Conservation (phyloP, 2,113 vertebrate species). For the Australoheros scitulus region DNA sequence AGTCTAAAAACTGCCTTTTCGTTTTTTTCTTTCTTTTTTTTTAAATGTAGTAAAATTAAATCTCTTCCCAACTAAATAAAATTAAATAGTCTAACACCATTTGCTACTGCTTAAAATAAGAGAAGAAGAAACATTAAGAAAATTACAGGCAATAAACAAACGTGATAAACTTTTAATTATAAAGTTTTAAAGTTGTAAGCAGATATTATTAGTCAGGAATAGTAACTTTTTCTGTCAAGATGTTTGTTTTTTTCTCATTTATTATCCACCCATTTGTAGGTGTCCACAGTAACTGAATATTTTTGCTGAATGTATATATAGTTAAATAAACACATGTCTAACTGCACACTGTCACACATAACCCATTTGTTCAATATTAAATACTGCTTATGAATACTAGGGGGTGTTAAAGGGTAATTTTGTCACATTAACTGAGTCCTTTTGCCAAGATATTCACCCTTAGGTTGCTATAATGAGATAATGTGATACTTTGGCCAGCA, state of each 20-base stretch:
- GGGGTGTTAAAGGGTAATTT: not conserved
- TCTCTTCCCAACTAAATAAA: not conserved
- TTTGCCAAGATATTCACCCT: not conserved
- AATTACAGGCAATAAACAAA: no score
- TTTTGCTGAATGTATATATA: not conserved
- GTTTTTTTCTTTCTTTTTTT: not conserved
- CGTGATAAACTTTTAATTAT: not conserved
- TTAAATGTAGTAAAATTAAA: not conserved
- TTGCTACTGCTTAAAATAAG: not conserved
- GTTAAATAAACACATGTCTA: not conserved
- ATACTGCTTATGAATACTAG: not conserved
- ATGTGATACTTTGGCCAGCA: slow-evolving; percentile 10
- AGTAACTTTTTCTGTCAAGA: no score
- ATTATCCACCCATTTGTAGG: not conserved
- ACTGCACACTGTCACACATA: not conserved
- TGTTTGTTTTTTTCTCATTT: not conserved
- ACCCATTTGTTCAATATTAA: not conserved
- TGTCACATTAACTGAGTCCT: slow-evolving; percentile 17
- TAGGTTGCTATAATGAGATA: slow-evolving; percentile 22
- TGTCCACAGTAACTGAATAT: not conserved
- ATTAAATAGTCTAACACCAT: not conserved
- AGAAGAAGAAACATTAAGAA: not conserved
- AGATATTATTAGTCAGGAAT: not conserved
- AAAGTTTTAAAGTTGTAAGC: not conserved
- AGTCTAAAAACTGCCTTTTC: slow-evolving; percentile 14